Percentiles rank a stretch among this genome's conserved stretches.
Evolutionary conservation across 1,140 invertebrate species (phyloP).

Genomic region (Drosophila nigrodunni): DNA sequence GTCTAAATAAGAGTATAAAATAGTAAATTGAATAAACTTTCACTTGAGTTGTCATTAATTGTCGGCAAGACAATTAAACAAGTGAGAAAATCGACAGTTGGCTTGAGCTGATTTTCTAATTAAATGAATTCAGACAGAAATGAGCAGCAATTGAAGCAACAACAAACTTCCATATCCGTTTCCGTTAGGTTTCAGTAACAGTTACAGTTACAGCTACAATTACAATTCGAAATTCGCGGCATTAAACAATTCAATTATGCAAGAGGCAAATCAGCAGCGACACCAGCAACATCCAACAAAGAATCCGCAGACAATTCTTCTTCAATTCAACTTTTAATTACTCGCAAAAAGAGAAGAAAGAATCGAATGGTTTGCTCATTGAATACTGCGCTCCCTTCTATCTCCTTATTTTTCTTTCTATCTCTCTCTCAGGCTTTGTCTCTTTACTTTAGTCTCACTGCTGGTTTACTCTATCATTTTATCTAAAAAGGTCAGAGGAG

Average conservation of each 20-base stretch:
- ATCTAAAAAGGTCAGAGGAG: slow-evolving; percentile 12
- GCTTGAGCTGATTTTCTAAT: slow-evolving; percentile 64
- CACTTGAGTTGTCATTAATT: slow-evolving; percentile 17
- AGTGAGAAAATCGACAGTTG: slow-evolving; percentile 62
- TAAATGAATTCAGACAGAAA: slow-evolving; percentile 62
- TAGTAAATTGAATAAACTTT: slow-evolving; percentile 5
- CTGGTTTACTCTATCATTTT: background rate
- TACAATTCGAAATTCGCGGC: slow-evolving; percentile 69
- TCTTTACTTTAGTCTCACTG: background rate
- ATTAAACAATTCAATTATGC: slow-evolving; percentile 82
- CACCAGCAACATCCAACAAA: slow-evolving; percentile 44
- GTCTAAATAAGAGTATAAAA: background rate
- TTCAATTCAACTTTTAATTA: slow-evolving; percentile 51
- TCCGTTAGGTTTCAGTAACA: slow-evolving; percentile 50
- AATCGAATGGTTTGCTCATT: slow-evolving; percentile 18
- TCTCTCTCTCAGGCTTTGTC: background rate
- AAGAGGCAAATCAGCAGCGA: slow-evolving; percentile 54
- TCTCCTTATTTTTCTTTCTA: background rate
- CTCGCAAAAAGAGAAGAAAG: slow-evolving; percentile 10
- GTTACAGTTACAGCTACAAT: slow-evolving; percentile 25
- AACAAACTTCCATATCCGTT: slow-evolving; percentile 72
- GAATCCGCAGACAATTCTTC: slow-evolving; percentile 10
- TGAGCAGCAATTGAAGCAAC: slow-evolving; percentile 32
- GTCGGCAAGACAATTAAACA: slow-evolving; percentile 23
- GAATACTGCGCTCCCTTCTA: background rate